A percentile compares a stretch with the other conserved stretches of the same genome.
Conservation (phyloP, 1,140 invertebrate genomes). For the Heterodera schachtii region DNA sequence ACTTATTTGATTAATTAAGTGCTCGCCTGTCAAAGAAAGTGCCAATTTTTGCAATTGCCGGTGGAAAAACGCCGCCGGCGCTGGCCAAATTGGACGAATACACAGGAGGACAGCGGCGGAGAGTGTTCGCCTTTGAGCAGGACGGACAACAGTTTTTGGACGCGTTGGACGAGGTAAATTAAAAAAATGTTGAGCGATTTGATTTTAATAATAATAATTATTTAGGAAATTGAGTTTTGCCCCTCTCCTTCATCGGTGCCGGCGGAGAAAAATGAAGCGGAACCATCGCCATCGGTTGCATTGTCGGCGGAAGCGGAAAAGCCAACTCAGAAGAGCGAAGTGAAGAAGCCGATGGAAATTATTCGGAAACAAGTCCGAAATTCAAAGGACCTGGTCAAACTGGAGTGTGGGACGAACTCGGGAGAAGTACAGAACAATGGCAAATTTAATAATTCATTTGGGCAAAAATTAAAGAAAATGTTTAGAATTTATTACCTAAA, state of each 20-base stretch:
- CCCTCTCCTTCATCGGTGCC: not conserved
- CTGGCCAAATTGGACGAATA: not conserved
- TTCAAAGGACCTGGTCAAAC: not conserved
- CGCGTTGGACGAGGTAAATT: not conserved
- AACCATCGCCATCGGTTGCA: not conserved
- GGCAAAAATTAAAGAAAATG: too few relatives aligned
- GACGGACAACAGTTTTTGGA: not conserved
- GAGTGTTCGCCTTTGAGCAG: not conserved
- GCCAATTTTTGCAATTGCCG: not conserved
- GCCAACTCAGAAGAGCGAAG: not conserved
- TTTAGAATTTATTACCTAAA: too few relatives aligned
- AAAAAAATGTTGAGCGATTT: not conserved
- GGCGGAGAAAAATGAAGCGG: not conserved
- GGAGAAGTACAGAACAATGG: not conserved
- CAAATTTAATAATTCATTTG: too few relatives aligned
- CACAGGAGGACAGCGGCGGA: not conserved
- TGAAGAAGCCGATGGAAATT: not conserved
- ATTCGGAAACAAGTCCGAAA: not conserved
- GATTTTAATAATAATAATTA: not conserved
- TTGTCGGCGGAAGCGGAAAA: not conserved
- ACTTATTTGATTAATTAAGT: not conserved
- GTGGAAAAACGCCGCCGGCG: not conserved
- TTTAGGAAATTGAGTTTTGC: not conserved
- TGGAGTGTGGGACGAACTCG: not conserved
- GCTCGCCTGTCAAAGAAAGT: not conserved